Evolutionary conservation across 2,113 vertebrate species (phyloP), one percentile per base, ranked within the genome.

Genomic region (Pelecanus crispus): DNA sequence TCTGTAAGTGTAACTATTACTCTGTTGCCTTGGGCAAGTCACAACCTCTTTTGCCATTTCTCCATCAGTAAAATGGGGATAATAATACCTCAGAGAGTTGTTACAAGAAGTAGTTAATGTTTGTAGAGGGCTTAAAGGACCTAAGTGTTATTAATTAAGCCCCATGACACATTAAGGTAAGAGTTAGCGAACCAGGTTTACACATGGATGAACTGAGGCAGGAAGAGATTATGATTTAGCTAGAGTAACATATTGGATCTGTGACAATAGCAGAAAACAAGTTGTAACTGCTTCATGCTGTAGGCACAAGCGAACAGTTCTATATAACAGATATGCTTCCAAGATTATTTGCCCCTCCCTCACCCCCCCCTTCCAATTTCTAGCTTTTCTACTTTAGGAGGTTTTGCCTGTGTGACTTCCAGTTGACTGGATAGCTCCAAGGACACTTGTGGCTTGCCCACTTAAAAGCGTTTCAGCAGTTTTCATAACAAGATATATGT

Each of bases 131-230:
- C 81, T 96, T 91, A 95, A 96, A 94, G 94, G 82, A 90, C 86
- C 84, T 90, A 94, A 94, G 84, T 95, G 92, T 94, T 96, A 94
- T 95, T 97, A 95, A 94, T 97, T 92, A 94, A 94, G 84, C 94
- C 95, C 97, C 94, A 63, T 95, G 92, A 94, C 93, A 95, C 95
- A 72, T 86, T 96, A 91, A 97, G 92, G 92, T 92, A 80, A 87
- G 86, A 83, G 92, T 67, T 95, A 91, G 95, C 3, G 13, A 95
- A 87, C 95, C 72, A 94, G 79, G 94, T 90, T 97, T 90, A 93
- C 94, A 93, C 90, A 93, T 79, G 94, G 95, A 85, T 94, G 93
- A 94, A 95, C 74, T 5, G 94, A 95, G 94, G 94, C 94, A 92
- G 95, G 94, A 95, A 94, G 96, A 92, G 97, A 88, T 90, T 94